Conservation (phyloP, 2,797 vertebrate species). For the Trematomus bernacchii region DNA sequence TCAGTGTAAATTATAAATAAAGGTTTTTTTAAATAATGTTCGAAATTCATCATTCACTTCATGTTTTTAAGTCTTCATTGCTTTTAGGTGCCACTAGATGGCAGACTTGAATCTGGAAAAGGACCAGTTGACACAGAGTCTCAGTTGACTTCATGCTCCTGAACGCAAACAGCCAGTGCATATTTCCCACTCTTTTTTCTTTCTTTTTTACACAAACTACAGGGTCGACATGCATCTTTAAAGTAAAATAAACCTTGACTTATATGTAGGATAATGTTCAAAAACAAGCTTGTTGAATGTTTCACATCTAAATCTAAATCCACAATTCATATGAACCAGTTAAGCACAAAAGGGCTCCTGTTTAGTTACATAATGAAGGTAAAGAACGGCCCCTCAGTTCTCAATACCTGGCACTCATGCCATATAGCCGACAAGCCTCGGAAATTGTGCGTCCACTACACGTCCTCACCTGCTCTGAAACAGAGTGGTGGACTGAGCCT, state of each 20-base stretch:
- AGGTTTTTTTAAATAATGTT: constrained; percentile 3
- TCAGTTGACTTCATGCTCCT: constrained; percentile 50
- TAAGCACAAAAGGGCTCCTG: constrained; percentile 66
- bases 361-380: constrained; percentile 58
- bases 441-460: constrained; percentile 78
- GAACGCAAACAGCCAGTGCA: constrained; percentile 48
- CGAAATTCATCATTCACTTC: neutral
- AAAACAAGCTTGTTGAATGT: constrained; percentile 53
- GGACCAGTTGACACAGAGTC: constrained; percentile 30
- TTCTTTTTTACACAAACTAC: constrained; percentile 34
- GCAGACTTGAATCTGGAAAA: constrained; percentile 83
- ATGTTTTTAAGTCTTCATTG: constrained; percentile 13
- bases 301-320: constrained; percentile 55
- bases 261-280: constrained; percentile 44
- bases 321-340: constrained; percentile 21
- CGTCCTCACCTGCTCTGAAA: constrained; percentile 82
- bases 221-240: constrained; percentile 30
- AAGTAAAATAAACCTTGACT: constrained; percentile 25
- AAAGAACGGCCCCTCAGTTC: constrained; percentile 64
- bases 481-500: constrained; percentile 67
- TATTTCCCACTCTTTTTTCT: constrained; percentile 50
- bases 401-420: constrained; percentile 53
- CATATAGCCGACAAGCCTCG: constrained; percentile 71
- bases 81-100: constrained; percentile 81
- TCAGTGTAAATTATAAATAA: neutral